phyloP scores from a whole-genome alignment of 2,888 invertebrate genomes.

The Pachycephus smyrnensis region DNA sequence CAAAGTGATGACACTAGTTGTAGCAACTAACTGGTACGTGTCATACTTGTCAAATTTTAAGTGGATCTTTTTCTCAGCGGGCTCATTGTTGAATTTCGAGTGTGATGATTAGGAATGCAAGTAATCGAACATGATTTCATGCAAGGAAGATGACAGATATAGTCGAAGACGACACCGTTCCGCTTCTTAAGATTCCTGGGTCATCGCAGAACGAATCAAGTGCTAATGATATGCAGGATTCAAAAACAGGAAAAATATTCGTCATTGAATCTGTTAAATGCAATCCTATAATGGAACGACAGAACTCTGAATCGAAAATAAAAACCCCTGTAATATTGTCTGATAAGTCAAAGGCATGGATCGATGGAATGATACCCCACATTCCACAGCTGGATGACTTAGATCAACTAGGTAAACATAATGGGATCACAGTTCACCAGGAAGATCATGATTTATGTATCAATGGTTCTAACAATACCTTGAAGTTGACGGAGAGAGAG shows the following conservation, averaged over 20 bases:
- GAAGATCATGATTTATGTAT: conserved; percentile 25
- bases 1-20: conserved; percentile 4
- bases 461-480: conserved; percentile 8
- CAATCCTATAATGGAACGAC: not conserved
- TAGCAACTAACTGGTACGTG: not conserved
- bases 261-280: not conserved
- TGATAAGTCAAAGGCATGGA: conserved; percentile 22
- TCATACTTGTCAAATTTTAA: conserved; percentile 4
- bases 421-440: conserved; percentile 30
- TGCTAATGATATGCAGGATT: conserved; percentile 40
- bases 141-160: conserved; percentile 25
- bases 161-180: conserved; percentile 26
- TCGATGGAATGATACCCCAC: conserved; percentile 37
- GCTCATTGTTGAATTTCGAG: conserved; percentile 25
- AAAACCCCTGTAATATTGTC: not conserved
- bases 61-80: not conserved
- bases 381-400: conserved; percentile 38
- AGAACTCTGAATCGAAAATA: not conserved
- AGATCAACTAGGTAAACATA: conserved; percentile 34
- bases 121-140: conserved; percentile 22
- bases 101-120: conserved; percentile 20
- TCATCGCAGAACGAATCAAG: conserved; percentile 22
- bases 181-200: conserved; percentile 17
- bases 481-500: conserved; percentile 36
- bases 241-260: conserved; percentile 25